phyloP scores from a whole-genome alignment of 2,797 vertebrate species.

The Mareca penelope region DNA sequence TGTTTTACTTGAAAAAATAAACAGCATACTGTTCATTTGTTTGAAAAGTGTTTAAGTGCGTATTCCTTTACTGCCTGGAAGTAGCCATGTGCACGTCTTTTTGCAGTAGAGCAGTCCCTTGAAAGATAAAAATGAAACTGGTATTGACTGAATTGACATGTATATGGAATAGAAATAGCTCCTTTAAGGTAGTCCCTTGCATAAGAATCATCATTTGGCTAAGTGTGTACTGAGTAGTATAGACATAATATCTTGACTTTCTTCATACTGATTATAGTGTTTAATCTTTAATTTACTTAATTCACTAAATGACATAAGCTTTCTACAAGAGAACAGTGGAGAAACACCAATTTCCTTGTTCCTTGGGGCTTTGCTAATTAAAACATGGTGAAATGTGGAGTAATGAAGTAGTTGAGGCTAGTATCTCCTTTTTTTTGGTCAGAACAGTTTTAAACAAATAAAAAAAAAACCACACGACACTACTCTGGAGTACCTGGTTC shows the following conservation, averaged over 20 bases:
- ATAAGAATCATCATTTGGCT: not conserved
- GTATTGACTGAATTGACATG: not conserved
- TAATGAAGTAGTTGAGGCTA: not conserved
- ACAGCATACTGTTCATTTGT: not conserved
- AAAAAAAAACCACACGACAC: not conserved
- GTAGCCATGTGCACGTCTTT: not conserved
- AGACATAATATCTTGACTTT: not conserved
- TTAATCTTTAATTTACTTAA: not conserved
- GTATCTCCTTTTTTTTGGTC: not conserved
- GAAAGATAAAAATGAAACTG: not conserved
- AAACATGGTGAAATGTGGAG: not conserved
- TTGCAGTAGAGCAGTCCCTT: not conserved
- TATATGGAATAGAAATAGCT: not conserved
- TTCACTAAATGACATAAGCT: not conserved
- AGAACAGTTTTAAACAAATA: not conserved
- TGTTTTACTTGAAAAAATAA: not conserved
- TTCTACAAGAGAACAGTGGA: not conserved
- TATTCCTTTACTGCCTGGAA: not conserved
- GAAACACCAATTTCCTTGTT: not conserved
- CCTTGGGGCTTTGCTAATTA: not conserved
- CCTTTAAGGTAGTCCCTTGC: not conserved
- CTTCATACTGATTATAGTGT: not conserved
- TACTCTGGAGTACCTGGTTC: not conserved
- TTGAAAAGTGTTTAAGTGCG: not conserved
- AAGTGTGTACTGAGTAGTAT: not conserved